These are phyloP conservation scores for Artemia franciscana DNA, from an alignment of 1,140 invertebrate species.

Conservation along the genomic window DNA sequence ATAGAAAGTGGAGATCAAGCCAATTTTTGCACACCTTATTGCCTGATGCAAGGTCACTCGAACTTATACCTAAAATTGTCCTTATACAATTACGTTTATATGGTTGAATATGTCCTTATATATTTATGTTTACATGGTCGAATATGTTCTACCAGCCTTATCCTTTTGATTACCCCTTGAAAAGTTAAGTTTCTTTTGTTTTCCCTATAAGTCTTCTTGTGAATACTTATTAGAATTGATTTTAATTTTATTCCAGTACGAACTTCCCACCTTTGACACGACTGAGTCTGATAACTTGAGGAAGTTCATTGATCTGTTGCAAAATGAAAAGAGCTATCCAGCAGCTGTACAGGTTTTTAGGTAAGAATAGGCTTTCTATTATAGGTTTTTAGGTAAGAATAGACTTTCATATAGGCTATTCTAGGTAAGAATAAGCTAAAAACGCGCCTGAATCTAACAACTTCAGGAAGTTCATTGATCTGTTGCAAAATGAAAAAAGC, in stretches of 20 bases:
- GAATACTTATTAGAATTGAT: constrained; percentile 2
- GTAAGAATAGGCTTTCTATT: too few species aligned
- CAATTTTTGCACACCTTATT: too few species aligned
- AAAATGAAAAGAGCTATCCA: constrained; percentile 55
- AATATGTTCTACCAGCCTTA: not conserved
- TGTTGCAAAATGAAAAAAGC: constrained; percentile 62
- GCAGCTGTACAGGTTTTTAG: constrained; percentile 56
- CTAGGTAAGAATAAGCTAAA: too few species aligned
- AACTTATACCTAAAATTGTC: too few species aligned
- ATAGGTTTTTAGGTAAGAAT: constrained; percentile 61
- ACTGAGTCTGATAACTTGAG: constrained; percentile 45
- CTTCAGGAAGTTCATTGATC: constrained; percentile 53
- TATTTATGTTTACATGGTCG: not conserved
- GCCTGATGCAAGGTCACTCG: too few species aligned
- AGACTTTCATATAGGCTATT: too few species aligned
- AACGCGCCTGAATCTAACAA: constrained; percentile 46
- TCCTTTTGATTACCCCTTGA: not conserved
- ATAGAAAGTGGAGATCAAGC: too few species aligned
- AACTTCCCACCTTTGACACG: constrained; percentile 53
- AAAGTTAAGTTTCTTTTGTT: not conserved
- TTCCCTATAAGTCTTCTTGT: not conserved
- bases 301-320: constrained; percentile 56
- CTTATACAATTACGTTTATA: too few species aligned
- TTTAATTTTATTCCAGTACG: constrained; percentile 28
- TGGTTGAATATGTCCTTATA: not conserved